Conservation (phyloP, 1,140 invertebrate species). For the Pseudomyrmex cubaensis region DNA sequence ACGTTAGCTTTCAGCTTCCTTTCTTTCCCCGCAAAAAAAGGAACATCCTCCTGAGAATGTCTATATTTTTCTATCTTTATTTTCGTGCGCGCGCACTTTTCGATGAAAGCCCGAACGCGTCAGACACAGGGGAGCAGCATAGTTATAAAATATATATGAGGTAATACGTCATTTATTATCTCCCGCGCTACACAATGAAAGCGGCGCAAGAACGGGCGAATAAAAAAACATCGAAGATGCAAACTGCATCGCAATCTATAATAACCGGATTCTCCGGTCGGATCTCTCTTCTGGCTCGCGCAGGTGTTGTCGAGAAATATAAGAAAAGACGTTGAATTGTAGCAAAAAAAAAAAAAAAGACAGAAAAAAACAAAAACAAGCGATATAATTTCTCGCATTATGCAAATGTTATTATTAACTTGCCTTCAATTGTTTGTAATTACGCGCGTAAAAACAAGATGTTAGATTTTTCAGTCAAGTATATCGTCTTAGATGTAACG, state of each 20-base stretch:
- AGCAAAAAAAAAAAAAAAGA: not conserved
- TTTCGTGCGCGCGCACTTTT: not conserved
- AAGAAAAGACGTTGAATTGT: conserved; percentile 42
- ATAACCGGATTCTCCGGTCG: conserved; percentile 50
- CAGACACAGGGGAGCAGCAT: not conserved
- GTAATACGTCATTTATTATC: conserved; percentile 53
- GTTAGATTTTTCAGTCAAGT: not conserved
- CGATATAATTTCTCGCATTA: not conserved
- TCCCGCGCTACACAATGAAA: conserved; percentile 27
- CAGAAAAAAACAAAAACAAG: not conserved
- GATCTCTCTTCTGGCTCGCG: conserved; percentile 3
- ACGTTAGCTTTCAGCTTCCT: not conserved
- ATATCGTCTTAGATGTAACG: too few species aligned
- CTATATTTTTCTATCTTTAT: conserved; percentile 19
- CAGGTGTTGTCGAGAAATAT: conserved; percentile 47
- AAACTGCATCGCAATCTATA: conserved; percentile 41
- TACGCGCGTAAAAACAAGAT: not conserved
- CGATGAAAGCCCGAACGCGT: conserved; percentile 29
- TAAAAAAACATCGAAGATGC: conserved; percentile 3
- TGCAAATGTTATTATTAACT: not conserved
- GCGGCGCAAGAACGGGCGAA: not conserved
- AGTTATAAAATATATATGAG: conserved; percentile 41
- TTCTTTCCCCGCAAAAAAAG: too few species aligned
- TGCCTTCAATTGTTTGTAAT: not conserved
- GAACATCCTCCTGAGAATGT: not conserved